phyloP scores from a whole-genome alignment of 2,888 invertebrate genomes.

The Beris chalybata region DNA sequence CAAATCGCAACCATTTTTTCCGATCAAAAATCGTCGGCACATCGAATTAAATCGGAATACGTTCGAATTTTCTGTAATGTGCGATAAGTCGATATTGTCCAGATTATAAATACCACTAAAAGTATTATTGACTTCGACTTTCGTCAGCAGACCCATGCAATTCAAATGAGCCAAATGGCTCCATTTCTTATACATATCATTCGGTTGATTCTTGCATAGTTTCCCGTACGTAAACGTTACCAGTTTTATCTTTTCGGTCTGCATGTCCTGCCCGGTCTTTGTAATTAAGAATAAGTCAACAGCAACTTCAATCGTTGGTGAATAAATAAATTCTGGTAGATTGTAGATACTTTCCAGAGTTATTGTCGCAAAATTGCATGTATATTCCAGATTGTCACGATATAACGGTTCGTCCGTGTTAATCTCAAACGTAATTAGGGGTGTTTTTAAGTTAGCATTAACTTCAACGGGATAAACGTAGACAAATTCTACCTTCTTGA shows the following conservation, averaged over 20 bases:
- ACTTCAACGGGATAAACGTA: conserved; percentile 15
- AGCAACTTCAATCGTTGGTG: conserved; percentile 1
- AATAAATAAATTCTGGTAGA: not conserved
- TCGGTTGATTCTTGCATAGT: conserved; percentile 8
- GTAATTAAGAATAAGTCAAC: conserved; percentile 14
- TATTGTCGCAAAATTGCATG: conserved; percentile 12
- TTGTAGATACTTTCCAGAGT: conserved; percentile 24
- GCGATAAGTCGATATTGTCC: conserved; percentile 12
- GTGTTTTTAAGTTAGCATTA: conserved; percentile 16
- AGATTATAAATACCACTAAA: conserved; percentile 8
- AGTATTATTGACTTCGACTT: not conserved
- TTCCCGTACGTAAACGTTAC: conserved; percentile 17
- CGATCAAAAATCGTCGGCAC: not conserved
- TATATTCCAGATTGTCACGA: not conserved
- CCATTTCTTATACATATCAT: conserved; percentile 19
- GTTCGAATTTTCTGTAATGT: not conserved
- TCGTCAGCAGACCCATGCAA: conserved; percentile 8
- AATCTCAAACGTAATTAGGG: conserved; percentile 9
- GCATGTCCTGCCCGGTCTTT: not conserved
- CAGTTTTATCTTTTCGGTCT: conserved; percentile 2
- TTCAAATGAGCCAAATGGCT: conserved; percentile 6
- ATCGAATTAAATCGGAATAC: conserved; percentile 24
- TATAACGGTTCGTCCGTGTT: not conserved
- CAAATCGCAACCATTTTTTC: conserved; percentile 8
- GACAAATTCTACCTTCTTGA: not conserved